These are phyloP conservation scores for Rafetus swinhoei DNA, from an alignment of 2,113 vertebrate genomes.

Conservation along the genomic window DNA sequence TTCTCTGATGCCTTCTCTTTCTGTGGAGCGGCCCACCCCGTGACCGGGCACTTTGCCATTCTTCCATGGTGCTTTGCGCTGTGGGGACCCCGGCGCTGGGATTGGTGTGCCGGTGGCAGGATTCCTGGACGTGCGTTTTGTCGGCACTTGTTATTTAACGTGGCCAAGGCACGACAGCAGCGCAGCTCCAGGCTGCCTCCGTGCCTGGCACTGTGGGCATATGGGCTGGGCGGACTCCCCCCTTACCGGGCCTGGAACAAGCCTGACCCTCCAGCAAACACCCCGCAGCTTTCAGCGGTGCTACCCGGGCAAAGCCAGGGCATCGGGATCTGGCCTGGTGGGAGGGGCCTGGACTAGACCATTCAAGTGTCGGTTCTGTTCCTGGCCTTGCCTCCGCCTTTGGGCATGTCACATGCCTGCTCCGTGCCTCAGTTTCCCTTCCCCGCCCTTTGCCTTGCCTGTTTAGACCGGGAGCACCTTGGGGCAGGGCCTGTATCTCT, in stretches of 20 bases:
- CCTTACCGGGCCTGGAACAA: no score
- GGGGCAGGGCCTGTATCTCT: neutral
- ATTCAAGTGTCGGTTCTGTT: neutral
- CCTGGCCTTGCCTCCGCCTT: no score
- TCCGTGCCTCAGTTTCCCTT: neutral
- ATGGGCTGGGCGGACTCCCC: no score
- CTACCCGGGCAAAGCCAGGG: neutral
- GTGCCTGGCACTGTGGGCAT: no score
- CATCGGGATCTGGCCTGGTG: neutral
- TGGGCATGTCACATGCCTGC: fast-evolving
- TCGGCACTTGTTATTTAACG: neutral
- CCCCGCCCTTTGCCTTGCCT: neutral
- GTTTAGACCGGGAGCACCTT: neutral
- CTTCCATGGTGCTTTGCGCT: fast-evolving
- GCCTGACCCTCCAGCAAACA: neutral
- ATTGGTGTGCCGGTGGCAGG: no score
- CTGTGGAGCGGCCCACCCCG: neutral
- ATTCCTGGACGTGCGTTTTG: no score
- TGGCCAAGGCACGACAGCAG: no score
- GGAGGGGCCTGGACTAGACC: no score
- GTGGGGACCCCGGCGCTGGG: no score
- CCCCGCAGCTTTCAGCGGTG: neutral
- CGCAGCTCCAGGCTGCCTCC: no score
- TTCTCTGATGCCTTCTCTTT: neutral
- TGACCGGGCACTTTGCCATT: neutral